Percentiles rank a stretch among this genome's conserved stretches.
These are phyloP conservation scores for Drosophila incognita DNA, from an alignment of 2,888 invertebrate species.

Conservation along the genomic window DNA sequence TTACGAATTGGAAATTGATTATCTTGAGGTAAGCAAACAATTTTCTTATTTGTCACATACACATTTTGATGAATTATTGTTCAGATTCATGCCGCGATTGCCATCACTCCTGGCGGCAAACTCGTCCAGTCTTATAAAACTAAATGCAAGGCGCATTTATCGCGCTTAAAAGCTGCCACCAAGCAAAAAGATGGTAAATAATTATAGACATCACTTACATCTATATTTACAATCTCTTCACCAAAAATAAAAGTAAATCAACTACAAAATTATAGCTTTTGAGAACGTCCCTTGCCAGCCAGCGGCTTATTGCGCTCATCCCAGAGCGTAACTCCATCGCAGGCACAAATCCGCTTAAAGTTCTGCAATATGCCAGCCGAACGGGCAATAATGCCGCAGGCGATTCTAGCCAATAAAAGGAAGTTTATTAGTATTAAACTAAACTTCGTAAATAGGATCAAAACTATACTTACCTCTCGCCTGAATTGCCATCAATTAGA, in stretches of 20 bases:
- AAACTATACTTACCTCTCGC: slow-evolving; percentile 85
- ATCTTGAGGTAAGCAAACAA: slow-evolving; percentile 73
- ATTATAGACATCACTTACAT: slow-evolving; percentile 15
- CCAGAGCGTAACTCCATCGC: slow-evolving; percentile 96
- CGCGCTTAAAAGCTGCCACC: slow-evolving; percentile 55
- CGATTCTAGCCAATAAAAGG: slow-evolving; percentile 86
- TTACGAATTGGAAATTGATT: slow-evolving; percentile 78
- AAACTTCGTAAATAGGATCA: neutral
- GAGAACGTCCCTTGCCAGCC: slow-evolving; percentile 80
- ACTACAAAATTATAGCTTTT: slow-evolving; percentile 64
- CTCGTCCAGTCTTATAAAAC: slow-evolving; percentile 81
- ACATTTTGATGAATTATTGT: neutral
- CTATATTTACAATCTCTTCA: slow-evolving; percentile 35
- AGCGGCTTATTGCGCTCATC: slow-evolving; percentile 90
- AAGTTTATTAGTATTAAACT: neutral
- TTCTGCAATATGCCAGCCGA: slow-evolving; percentile 95
- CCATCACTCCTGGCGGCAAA: slow-evolving; percentile 83
- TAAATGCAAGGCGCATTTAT: slow-evolving; percentile 77
- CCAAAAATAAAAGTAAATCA: slow-evolving; percentile 8
- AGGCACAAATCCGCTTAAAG: slow-evolving; percentile 94
- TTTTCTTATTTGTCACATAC: neutral
- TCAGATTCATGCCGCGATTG: slow-evolving; percentile 80
- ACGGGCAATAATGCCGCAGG: slow-evolving; percentile 95
- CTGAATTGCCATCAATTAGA: slow-evolving; percentile 88
- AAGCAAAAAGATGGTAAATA: slow-evolving; percentile 30